These are phyloP conservation scores for Meloidogyne floridensis DNA, from an alignment of 1,140 invertebrate species.

Conservation along the genomic window DNA sequence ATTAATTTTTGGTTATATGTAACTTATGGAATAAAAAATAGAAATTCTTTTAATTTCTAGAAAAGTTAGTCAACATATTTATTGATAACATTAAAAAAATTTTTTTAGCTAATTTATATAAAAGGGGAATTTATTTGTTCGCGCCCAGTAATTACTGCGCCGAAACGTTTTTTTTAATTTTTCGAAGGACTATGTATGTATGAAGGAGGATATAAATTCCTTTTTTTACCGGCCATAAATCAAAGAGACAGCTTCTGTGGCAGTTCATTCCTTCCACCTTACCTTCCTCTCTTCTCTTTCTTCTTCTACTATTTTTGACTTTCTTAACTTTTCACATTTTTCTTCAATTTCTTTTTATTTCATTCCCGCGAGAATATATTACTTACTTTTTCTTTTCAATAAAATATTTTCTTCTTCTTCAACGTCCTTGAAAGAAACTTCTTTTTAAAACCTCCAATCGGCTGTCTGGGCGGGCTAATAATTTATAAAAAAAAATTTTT, in stretches of 20 bases:
- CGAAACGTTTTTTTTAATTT: no score
- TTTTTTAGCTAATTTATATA: no score
- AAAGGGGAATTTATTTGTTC: no score
- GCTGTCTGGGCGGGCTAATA: neutral
- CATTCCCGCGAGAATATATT: neutral
- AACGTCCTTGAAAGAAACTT: neutral
- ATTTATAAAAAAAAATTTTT: neutral
- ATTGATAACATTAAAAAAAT: no score
- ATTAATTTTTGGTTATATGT: no score
- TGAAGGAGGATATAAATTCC: neutral
- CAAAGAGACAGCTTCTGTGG: slow-evolving; percentile 21
- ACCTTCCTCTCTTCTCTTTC: neutral
- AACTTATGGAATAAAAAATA: no score
- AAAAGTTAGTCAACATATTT: no score
- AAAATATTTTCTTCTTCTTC: neutral
- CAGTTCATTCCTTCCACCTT: no score
- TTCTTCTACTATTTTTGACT: neutral
- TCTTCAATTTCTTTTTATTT: slow-evolving; percentile 2
- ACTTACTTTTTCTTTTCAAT: neutral
- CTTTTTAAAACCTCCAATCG: neutral
- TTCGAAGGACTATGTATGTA: no score
- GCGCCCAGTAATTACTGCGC: no score
- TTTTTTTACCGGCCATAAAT: slow-evolving; percentile 22
- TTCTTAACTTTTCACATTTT: neutral
- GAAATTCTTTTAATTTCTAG: no score